Percentiles rank a stretch among this genome's conserved stretches.
phyloP scores from a whole-genome alignment of 2,113 vertebrate genomes.

The Camelus bactrianus region DNA sequence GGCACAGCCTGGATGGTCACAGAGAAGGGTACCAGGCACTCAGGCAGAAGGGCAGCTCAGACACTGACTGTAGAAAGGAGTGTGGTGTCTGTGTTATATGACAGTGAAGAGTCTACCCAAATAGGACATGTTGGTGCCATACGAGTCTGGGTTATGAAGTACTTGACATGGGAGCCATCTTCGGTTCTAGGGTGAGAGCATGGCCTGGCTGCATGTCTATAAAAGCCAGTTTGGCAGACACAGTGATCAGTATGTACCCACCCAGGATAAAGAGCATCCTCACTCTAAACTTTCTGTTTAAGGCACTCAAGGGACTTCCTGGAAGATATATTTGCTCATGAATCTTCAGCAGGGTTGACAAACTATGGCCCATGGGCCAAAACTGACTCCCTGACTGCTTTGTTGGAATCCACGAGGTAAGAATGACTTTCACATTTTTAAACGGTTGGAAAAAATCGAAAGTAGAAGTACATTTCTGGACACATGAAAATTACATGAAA shows the following conservation, averaged over 20 bases:
- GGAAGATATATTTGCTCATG: neutral
- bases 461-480: neutral
- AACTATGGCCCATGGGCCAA: neutral
- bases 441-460: neutral
- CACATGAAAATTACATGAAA: neutral
- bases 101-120: neutral
- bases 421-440: neutral
- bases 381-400: neutral
- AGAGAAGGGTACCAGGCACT: neutral
- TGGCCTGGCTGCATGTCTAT: fast-evolving
- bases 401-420: neutral
- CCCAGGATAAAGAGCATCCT: neutral
- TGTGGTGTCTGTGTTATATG: neutral
- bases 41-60: neutral
- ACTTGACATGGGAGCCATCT: neutral
- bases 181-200: neutral
- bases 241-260: no score
- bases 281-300: neutral
- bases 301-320: neutral
- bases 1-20: neutral
- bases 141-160: neutral
- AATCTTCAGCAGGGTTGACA: neutral
- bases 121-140: neutral
- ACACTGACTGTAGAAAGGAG: neutral
- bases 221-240: neutral